Conservation (phyloP, 1,140 invertebrate species). For the Thaumatotibia leucotreta region DNA sequence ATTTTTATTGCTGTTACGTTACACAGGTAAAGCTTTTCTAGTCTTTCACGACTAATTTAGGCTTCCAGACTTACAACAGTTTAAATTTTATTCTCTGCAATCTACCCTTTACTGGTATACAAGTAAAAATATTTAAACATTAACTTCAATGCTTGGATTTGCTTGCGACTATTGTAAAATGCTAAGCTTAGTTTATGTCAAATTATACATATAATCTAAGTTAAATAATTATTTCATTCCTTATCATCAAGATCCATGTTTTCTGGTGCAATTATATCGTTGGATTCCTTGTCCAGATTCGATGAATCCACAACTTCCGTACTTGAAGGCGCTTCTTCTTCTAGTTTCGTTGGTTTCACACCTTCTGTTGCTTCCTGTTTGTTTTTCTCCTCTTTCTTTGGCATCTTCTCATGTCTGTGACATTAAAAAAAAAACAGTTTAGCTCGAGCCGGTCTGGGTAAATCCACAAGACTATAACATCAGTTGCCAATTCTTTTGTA, state of each 20-base stretch:
- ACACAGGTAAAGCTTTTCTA: not conserved
- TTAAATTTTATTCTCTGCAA: not conserved
- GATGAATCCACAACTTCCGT: not conserved
- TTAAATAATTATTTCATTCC: constrained; percentile 26
- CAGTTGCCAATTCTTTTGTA: no score
- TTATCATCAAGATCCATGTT: constrained; percentile 58
- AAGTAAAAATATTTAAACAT: not conserved
- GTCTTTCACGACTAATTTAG: not conserved
- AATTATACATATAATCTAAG: not conserved
- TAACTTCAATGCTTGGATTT: not conserved
- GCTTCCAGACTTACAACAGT: constrained; percentile 12
- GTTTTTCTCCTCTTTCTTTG: constrained; percentile 25
- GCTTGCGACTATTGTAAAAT: not conserved
- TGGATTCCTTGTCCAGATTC: constrained; percentile 27
- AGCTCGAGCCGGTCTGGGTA: no score
- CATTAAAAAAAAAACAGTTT: constrained; percentile 13
- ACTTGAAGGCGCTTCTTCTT: not conserved
- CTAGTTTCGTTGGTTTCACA: constrained; percentile 17
- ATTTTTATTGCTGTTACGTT: not conserved
- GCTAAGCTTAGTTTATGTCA: not conserved
- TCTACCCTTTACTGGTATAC: not conserved
- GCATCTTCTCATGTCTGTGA: not conserved
- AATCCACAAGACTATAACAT: no score
- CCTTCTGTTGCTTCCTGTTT: constrained; percentile 17
- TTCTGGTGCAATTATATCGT: constrained; percentile 35